Base-by-base conservation (phyloP, 2,797 vertebrate species). In the Acanthis flammea region DNA sequence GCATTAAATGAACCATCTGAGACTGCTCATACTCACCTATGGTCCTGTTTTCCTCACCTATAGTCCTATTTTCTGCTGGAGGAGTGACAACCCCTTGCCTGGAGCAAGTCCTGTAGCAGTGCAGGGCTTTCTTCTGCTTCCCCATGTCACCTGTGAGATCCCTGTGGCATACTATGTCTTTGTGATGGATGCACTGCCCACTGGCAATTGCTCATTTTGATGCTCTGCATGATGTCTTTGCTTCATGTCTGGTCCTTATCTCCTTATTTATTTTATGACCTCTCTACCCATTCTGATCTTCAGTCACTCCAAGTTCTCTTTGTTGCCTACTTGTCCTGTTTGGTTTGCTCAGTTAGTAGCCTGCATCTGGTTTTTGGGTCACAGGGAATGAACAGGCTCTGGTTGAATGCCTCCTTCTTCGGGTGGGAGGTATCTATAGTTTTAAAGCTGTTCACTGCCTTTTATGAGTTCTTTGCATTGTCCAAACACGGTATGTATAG, bases 191-290 rank as follows among this genome's bases (percentile, higher is more conserved):
- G 67, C 0, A 2, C 73, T 91, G 90, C 68, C 78, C 76, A 37
- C 65, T 55, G 82, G 47, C 73, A 62, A 48, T 75, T 50, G 73
- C 82, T 96, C 78, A 72, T 95, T 93, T 93, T 84, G 89, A 92
- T 92, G 87, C 85, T 91, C 85, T 81, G 79, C 0, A 0, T 92
- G 92, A 86, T 0, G 3, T 73, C 70, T 88, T 70, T 81, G 76
- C 88, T 86, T 92, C 88, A 81, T 0, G 4, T 62, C 91, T 80
- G 42, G 27, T 95, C 78, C 57, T 83, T 93, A 88, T 86, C 79
- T 89, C 2, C 4, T 90, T 95, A 91, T 86, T 88, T 96, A 83
- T 91, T 96, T 92, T 51, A 62, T 88, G 82, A 86, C 78, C 54
- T 88, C 84, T 93, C 75, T 94, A 25, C 47, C 16, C 19, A 39